Conservation (phyloP, 1,140 invertebrate species). For the Rhopalosiphum padi region DNA sequence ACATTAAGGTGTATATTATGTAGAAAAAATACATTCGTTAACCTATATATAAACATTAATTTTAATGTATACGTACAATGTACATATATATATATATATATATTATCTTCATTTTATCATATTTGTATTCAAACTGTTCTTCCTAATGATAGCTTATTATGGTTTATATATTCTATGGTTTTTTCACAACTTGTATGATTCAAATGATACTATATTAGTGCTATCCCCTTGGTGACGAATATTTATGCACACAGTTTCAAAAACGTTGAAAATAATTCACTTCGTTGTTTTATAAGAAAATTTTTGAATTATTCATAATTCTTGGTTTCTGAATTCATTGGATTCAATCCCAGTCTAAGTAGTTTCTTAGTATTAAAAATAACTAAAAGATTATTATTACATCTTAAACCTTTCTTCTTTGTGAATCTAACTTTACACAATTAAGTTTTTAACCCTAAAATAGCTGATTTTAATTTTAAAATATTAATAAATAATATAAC, state of each 20-base stretch:
- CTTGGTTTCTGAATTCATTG: neutral
- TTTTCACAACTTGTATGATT: neutral
- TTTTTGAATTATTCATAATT: neutral
- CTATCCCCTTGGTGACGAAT: neutral
- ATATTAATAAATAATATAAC: neutral
- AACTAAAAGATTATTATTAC: neutral
- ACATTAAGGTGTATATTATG: neutral
- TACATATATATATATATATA: too few species aligned
- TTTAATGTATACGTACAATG: neutral
- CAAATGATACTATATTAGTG: neutral
- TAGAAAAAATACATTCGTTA: neutral
- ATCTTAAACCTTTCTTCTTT: neutral
- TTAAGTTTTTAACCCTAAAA: neutral
- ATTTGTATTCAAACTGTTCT: neutral
- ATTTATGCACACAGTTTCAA: neutral
- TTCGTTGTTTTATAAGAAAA: neutral
- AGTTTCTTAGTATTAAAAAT: neutral
- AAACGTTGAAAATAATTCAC: neutral
- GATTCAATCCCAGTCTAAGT: neutral
- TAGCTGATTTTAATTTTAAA: neutral
- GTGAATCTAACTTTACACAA: neutral
- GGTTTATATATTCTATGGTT: neutral
- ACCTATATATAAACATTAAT: neutral
- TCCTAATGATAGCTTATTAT: neutral
- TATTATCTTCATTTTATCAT: neutral